phyloP scores from a whole-genome alignment of 2,888 invertebrate species.

The Agelastica alni region DNA sequence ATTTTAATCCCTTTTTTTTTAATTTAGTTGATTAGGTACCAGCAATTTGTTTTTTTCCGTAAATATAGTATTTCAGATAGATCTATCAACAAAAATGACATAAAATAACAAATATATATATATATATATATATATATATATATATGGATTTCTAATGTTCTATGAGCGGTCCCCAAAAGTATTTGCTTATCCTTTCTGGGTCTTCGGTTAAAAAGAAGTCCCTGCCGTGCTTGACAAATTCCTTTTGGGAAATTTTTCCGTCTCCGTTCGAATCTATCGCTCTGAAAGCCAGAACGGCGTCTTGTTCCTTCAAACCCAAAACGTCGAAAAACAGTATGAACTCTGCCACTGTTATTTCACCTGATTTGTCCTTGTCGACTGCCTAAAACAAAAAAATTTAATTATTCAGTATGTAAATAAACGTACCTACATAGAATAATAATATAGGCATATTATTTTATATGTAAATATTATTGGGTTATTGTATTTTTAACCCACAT shows the following conservation, averaged over 20 bases:
- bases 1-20: too few species aligned
- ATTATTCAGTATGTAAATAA: too few species aligned
- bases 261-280: conserved; percentile 80
- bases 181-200: conserved; percentile 74
- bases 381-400: conserved; percentile 66
- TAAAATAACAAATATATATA: neutral
- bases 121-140: neutral
- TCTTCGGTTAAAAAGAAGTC: conserved; percentile 82
- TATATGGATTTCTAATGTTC: too few species aligned
- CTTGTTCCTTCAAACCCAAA: conserved; percentile 73
- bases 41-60: too few species aligned
- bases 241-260: conserved; percentile 74
- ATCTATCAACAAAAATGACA: too few species aligned
- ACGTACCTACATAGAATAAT: too few species aligned
- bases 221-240: conserved; percentile 79
- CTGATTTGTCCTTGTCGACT: conserved; percentile 79
- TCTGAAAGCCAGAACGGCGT: conserved; percentile 77
- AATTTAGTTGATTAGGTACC: too few species aligned
- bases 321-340: conserved; percentile 83
- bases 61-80: too few species aligned
- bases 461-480: too few species aligned
- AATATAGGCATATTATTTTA: too few species aligned
- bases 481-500: too few species aligned
- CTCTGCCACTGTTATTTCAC: conserved; percentile 78
- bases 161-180: conserved; percentile 83